These are phyloP conservation scores for Orthosia gothica DNA, from an alignment of 2,888 invertebrate species.

Conservation along the genomic window DNA sequence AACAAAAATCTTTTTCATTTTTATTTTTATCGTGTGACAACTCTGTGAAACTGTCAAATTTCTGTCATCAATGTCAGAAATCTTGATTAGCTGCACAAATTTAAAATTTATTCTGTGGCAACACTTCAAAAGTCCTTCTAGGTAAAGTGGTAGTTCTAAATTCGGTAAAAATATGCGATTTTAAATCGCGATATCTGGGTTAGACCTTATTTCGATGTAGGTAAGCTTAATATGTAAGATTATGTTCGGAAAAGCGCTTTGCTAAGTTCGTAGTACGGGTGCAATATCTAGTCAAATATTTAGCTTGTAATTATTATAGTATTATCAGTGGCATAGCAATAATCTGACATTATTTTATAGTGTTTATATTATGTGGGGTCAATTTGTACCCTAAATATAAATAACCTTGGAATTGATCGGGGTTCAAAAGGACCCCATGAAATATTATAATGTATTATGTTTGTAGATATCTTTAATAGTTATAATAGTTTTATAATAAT, in stretches of 20 bases:
- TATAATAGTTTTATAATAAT: conserved; percentile 8
- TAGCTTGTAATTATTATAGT: conserved; percentile 28
- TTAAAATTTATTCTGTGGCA: conserved; percentile 2
- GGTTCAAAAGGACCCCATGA: conserved; percentile 1
- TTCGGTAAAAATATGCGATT: conserved; percentile 45
- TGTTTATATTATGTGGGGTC: conserved; percentile 10
- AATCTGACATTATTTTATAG: conserved; percentile 36
- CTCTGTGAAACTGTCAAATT: background rate
- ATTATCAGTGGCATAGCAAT: conserved; percentile 50
- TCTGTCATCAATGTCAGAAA: background rate
- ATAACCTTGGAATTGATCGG: conserved; percentile 33
- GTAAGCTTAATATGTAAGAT: conserved; percentile 38
- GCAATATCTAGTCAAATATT: conserved; percentile 36
- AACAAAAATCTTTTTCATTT: background rate
- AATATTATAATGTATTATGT: conserved; percentile 21
- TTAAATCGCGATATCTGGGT: conserved; percentile 43
- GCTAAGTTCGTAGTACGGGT: conserved; percentile 63
- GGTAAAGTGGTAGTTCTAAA: conserved; percentile 65
- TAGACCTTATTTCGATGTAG: conserved; percentile 30
- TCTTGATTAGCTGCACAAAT: conserved; percentile 1
- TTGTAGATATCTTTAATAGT: conserved; percentile 43
- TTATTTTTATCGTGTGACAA: background rate
- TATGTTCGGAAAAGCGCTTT: conserved; percentile 35
- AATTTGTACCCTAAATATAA: conserved; percentile 23
- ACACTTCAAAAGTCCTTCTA: conserved; percentile 35